These are phyloP conservation scores for Rhombomys opimus DNA, from an alignment of 2,113 vertebrate species.

Conservation along the genomic window DNA sequence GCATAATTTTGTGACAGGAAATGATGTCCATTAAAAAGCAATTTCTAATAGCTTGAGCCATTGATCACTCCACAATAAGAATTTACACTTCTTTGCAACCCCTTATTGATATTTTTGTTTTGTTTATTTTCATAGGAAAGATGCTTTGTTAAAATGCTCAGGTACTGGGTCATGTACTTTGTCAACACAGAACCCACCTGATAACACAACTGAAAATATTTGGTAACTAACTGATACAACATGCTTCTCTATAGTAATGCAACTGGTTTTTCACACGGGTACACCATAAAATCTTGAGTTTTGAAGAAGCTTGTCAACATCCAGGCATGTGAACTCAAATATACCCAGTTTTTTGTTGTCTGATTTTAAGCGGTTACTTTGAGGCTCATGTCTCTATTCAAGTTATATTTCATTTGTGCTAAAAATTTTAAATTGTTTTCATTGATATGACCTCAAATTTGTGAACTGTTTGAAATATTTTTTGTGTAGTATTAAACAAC, in stretches of 20 bases:
- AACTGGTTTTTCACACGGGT: not conserved
- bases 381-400: not conserved
- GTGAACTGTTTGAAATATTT: not conserved
- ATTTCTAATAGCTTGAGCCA: not conserved
- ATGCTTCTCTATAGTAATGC: not conserved
- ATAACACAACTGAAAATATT: slow-evolving; percentile 9
- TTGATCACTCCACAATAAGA: not conserved
- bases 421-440: not conserved
- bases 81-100: not conserved
- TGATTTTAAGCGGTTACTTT: not conserved
- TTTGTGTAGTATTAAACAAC: not conserved
- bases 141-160: not conserved
- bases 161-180: not conserved
- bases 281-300: slow-evolving; percentile 18
- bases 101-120: not conserved
- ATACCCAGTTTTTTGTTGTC: not conserved
- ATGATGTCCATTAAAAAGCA: not conserved
- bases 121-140: not conserved
- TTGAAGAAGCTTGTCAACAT: not conserved
- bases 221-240: slow-evolving; percentile 1
- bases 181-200: not conserved
- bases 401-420: slow-evolving; percentile 23
- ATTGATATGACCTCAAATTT: not conserved
- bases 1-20: slow-evolving; percentile 34
- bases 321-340: not conserved